phyloP scores from a whole-genome alignment of 2,113 vertebrate genomes.

The Otus sunia region DNA sequence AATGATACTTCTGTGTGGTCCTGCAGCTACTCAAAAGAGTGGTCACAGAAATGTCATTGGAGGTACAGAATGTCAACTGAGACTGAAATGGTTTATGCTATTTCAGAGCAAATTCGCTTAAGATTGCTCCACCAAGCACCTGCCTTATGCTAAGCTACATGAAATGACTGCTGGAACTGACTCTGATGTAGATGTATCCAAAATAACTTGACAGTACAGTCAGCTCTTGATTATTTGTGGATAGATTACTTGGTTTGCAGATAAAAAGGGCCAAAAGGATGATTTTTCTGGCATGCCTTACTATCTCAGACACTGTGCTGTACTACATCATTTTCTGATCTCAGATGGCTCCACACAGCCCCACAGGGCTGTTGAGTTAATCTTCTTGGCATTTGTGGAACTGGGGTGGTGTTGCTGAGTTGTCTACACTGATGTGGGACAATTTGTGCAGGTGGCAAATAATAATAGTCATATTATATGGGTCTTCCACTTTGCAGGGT shows the following conservation, averaged over 20 bases:
- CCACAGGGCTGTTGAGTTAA: not conserved
- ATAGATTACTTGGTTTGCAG: not conserved
- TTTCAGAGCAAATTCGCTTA: not conserved
- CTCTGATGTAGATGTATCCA: not conserved
- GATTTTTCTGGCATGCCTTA: not conserved
- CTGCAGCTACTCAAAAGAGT: not conserved
- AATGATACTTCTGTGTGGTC: not conserved
- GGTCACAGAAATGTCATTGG: not conserved
- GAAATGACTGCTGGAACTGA: not conserved
- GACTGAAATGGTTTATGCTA: not conserved
- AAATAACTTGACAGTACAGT: not conserved
- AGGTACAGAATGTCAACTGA: not conserved
- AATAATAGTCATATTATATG: not conserved
- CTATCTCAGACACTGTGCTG: not conserved
- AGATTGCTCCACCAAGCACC: not conserved
- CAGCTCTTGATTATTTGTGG: not conserved
- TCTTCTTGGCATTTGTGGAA: not conserved
- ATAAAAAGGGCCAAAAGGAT: not conserved
- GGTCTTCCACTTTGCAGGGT: not conserved
- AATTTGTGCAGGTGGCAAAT: not conserved
- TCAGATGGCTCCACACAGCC: not conserved
- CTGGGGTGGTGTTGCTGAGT: not conserved
- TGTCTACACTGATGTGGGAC: not conserved
- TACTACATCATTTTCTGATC: not conserved
- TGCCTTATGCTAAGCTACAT: not conserved